Evolutionary conservation across 2,113 vertebrate genomes (phyloP).

Genomic region (Xiphophorus couchianus): DNA sequence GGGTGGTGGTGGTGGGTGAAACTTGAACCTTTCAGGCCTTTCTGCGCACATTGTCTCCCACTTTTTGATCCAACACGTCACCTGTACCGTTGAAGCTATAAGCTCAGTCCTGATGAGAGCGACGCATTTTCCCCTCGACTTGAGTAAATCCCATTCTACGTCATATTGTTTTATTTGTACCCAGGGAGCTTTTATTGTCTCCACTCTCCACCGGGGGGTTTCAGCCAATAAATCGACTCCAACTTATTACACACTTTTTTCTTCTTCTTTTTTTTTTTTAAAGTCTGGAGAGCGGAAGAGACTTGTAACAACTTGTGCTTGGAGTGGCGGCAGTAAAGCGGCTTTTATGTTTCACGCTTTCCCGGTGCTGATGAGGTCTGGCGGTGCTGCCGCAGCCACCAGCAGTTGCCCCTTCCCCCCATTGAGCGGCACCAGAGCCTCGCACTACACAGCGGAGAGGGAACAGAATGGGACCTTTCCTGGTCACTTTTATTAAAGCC

Average conservation of each 20-base stretch:
- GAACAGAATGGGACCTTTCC: constrained; percentile 13
- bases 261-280: not conserved
- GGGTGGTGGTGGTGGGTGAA: no score
- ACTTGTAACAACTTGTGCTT: constrained; percentile 12
- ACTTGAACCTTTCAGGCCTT: constrained; percentile 27
- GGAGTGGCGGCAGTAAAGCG: constrained; percentile 46
- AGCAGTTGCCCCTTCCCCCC: constrained; percentile 82
- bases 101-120: constrained; percentile 21
- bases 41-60: constrained; percentile 20
- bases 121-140: constrained; percentile 40
- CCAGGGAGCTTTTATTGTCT: constrained; percentile 50
- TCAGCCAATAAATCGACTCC: constrained; percentile 44
- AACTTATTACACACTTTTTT: constrained; percentile 46
- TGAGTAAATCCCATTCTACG: constrained; percentile 54
- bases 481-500: constrained; percentile 4
- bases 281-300: not conserved
- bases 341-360: not conserved
- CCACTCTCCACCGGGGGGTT: constrained; percentile 17
- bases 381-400: constrained; percentile 59
- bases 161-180: constrained; percentile 55
- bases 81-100: constrained; percentile 1
- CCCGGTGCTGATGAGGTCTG: constrained; percentile 29
- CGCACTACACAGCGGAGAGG: constrained; percentile 52
- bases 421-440: constrained; percentile 85
- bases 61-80: constrained; percentile 33